Conservation (phyloP, 2,797 vertebrate genomes). For the Coluber constrictor region DNA sequence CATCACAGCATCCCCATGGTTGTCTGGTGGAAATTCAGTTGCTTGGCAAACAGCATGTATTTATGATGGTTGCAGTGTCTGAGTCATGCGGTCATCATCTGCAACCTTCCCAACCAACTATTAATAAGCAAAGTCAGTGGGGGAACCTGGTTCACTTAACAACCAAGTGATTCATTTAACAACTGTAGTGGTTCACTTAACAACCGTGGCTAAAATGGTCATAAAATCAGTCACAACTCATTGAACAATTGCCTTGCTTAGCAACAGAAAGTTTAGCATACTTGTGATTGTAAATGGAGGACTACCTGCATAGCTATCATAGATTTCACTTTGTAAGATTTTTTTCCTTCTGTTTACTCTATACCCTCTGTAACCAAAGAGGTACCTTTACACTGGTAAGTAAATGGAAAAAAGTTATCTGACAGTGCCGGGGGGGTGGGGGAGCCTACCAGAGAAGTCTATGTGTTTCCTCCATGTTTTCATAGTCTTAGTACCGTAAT, state of each 20-base stretch:
- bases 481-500: no score
- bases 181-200: background rate
- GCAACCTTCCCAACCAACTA: background rate
- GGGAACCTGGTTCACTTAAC: background rate
- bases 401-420: background rate
- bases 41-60: background rate
- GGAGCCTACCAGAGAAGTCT: background rate
- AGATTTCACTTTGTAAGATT: background rate
- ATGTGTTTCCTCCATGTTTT: slow-evolving; percentile 13
- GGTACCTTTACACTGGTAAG: background rate
- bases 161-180: background rate
- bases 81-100: background rate
- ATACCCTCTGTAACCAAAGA: background rate
- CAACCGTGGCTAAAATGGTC: background rate
- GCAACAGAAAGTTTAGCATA: background rate
- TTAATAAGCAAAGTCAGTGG: background rate
- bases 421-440: background rate
- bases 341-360: background rate
- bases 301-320: background rate
- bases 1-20: background rate
- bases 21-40: background rate
- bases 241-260: background rate
- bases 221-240: background rate
- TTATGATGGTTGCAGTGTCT: background rate
- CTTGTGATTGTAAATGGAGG: background rate